Evolutionary conservation across 30 jellyfish, hydroid and myxozoan species (phyloP), one percentile per base, ranked within the genome.

Genomic region (Chrysaora quinquecirrha): DNA sequence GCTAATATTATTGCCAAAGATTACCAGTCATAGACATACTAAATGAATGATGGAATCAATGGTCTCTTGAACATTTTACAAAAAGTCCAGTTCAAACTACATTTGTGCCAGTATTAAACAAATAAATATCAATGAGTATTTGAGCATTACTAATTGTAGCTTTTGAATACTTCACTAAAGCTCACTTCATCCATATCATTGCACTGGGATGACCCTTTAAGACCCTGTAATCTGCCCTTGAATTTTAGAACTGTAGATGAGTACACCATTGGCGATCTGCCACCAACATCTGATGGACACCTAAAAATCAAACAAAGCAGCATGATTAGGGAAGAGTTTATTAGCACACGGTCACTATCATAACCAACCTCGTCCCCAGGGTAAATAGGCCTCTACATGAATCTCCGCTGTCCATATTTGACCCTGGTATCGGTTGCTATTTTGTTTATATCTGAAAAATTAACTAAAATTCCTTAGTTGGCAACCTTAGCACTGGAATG

Each of bases 121-220:
- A 3, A n/a, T n/a, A n/a, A n/a, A n/a, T n/a, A n/a, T n/a, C n/a
- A n/a, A n/a, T n/a, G n/a, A n/a, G n/a, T n/a, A n/a, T n/a, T n/a
- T n/a, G n/a, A n/a, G n/a, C n/a, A n/a, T n/a, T n/a, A n/a, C 14
- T 14, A 38, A 3, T 52, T 52, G 27, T 2, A 9, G 29, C 19
- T 52, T 47, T 66, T 67, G 52, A 4, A 66, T 18, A 65, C 76
- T 16, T 80, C 90, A 21, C 70, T 52, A 73, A n/a, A 80, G 77
- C 90, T 80, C 31, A 80, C 76, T 64, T 80, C 90, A 16, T 80
- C 90, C 63, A 80, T 31, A 60, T 80, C 90, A 67, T 80, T 80
- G 90, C 90, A 80, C 49, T 80, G 83, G 19, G 66, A 66, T 70
- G 49, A 1, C 1, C 65, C 49, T 31, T 66, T 79, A 34, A 67